Evolutionary conservation across 92 coral and sea anemone species (phyloP), one percentile per base, ranked within the genome.

Genomic region (Phenganax marumi): DNA sequence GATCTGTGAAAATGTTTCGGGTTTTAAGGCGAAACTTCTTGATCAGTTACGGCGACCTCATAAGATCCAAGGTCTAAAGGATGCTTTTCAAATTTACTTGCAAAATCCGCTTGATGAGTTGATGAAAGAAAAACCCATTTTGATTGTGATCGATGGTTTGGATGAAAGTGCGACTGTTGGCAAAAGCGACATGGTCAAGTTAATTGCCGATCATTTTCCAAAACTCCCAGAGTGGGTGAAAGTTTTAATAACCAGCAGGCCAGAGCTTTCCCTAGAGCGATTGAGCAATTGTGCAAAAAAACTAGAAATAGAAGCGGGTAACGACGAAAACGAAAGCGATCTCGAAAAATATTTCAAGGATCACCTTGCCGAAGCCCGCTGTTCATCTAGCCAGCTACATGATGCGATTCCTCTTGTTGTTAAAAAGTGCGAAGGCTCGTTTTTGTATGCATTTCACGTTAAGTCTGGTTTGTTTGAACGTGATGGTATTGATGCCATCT

Each of bases 1-100:
- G 33, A 79, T 90, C 49, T 85, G 91, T 61, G 87, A 85, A n/a
- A 77, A 55, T 39, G 82, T 90, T 57, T 48, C 81, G 6, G 93
- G 89, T 3, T 90, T 84, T 80, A 83, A 88, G 50, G 78, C 68
- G 43, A 77, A 84, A 68, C 81, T 90, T 46, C 76, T 86, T 53
- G 83, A 75, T 17, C 78, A 78, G 14, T 60, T 87, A 17, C 9
- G 12, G 70, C 70, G 70, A 64, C 70, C 70, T 23, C 46, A 64
- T 64, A 13, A 64, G 33, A 49, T 64, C 70, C 12, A 26, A 23
- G 33, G 14, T n/a, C 48, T 64, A 0, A 64, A 26, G n/a, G 70
- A 64, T 26, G 70, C 70, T n/a, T n/a, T n/a, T n/a, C n/a, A n/a
- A n/a, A n/a, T n/a, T n/a, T n/a, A n/a, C n/a, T n/a, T n/a, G n/a